Conservation (phyloP, 2,888 invertebrate genomes). For the Scaptomyza polygonia region DNA sequence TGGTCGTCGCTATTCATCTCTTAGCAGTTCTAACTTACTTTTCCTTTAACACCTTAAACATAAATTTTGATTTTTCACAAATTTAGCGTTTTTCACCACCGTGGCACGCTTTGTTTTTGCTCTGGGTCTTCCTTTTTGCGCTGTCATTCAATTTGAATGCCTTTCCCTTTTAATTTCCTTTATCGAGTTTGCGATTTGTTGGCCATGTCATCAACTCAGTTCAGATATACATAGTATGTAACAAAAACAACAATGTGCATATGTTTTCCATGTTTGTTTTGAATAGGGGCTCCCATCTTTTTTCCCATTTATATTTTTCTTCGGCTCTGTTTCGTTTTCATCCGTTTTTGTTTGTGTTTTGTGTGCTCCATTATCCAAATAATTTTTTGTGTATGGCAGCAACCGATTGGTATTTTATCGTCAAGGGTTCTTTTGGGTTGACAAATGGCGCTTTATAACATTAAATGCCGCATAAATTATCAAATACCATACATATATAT, state of each 20-base stretch:
- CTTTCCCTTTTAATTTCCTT: constrained; percentile 77
- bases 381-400: constrained; percentile 49
- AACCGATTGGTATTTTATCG: constrained; percentile 61
- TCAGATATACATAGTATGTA: constrained; percentile 19
- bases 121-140: background rate
- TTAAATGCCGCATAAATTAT: constrained; percentile 31
- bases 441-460: constrained; percentile 35
- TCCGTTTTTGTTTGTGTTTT: constrained; percentile 10
- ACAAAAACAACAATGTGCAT: constrained; percentile 36
- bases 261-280: constrained; percentile 28
- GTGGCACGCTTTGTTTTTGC: constrained; percentile 24
- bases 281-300: constrained; percentile 13
- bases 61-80: too few relatives aligned
- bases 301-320: background rate
- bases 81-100: constrained; percentile 14
- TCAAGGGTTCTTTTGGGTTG: constrained; percentile 29
- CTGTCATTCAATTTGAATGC: constrained; percentile 50
- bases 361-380: constrained; percentile 49
- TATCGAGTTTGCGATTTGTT: constrained; percentile 80
- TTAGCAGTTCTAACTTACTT: too few relatives aligned
- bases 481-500: background rate
- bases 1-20: too few relatives aligned
- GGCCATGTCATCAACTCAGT: constrained; percentile 69
- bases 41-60: too few relatives aligned
- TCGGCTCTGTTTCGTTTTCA: constrained; percentile 3